Base-by-base conservation (phyloP, 2,888 invertebrate species). In the Zygogramma bicolorata region DNA sequence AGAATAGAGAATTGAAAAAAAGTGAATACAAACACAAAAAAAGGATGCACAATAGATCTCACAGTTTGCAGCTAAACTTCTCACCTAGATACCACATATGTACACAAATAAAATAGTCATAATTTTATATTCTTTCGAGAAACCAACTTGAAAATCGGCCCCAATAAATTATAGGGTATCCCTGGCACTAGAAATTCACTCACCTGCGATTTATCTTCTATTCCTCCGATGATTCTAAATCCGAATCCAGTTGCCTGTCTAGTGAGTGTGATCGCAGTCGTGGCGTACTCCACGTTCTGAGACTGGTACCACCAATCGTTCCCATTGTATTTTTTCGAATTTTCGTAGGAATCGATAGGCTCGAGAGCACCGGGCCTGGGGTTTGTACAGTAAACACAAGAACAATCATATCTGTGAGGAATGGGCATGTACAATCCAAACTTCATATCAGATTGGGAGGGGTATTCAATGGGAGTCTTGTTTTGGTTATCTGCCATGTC, bases 181-280 rank as follows among this genome's bases (percentile, higher is more conserved):
- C n/a, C n/a, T n/a, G n/a, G n/a, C n/a, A n/a, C n/a, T 22, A 8
- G 22, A 5, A 78, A n/a, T n/a, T n/a, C n/a, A 84, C 88, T 84
- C 87, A 93, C 97, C 88, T 97, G 94, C 76, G 97, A 97, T 70
- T 97, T 96, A 89, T 99, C 98, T 88, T 99, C 99, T 0, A 97
- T 97, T 46, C 99, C 99, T 22, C 99, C 99, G 34, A 99, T 96
- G 84, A 99, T 97, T 75, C 99, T 91, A 89, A 99, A 99, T 7
- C 99, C 99, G 89, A 99, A 99, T 1, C 99, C 99, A 68, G 94
- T 93, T 40, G 96, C 94, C 81, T 97, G 96, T n/a, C 97, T 91
- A 60, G 94, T 93, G 65, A 99, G 88, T 0, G 95, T 94, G 7
- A 98, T 88, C 34, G 85, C 84, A 68, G 84, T 86, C 66, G 86